phyloP scores from a whole-genome alignment of 2,888 invertebrate species.

The Cephus sareptanus region DNA sequence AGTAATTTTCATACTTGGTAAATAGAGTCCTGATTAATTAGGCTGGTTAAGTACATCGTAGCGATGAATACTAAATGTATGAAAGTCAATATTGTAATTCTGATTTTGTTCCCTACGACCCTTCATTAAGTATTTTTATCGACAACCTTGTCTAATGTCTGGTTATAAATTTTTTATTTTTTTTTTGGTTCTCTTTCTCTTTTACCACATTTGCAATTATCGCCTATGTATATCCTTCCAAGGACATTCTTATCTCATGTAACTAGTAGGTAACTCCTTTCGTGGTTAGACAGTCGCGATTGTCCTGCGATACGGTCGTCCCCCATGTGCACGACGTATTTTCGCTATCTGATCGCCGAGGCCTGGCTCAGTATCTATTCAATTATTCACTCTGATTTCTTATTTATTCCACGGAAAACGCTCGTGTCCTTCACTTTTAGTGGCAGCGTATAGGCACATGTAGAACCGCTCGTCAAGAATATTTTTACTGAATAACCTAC shows the following conservation, averaged over 20 bases:
- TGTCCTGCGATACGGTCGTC: neutral
- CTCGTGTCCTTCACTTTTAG: neutral
- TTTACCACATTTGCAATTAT: neutral
- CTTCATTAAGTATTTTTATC: neutral
- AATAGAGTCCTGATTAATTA: slow-evolving; percentile 33
- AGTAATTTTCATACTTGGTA: neutral
- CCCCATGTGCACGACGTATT: neutral
- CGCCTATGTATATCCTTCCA: neutral
- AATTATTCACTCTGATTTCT: slow-evolving; percentile 7
- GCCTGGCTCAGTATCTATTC: neutral
- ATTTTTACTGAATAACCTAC: no score
- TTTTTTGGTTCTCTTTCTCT: neutral
- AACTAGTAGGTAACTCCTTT: neutral
- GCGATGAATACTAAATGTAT: slow-evolving; percentile 36
- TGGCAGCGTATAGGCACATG: neutral
- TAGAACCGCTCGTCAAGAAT: neutral
- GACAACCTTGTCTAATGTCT: neutral
- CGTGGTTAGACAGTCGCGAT: neutral
- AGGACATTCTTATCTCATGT: neutral
- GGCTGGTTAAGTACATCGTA: slow-evolving; percentile 46
- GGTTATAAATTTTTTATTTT: neutral
- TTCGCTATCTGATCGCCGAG: neutral
- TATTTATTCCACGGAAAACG: neutral
- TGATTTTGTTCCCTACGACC: neutral
- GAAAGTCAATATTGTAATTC: neutral